Evolutionary conservation across 2,113 vertebrate species (phyloP).

Genomic region (Zootoca vivipara): DNA sequence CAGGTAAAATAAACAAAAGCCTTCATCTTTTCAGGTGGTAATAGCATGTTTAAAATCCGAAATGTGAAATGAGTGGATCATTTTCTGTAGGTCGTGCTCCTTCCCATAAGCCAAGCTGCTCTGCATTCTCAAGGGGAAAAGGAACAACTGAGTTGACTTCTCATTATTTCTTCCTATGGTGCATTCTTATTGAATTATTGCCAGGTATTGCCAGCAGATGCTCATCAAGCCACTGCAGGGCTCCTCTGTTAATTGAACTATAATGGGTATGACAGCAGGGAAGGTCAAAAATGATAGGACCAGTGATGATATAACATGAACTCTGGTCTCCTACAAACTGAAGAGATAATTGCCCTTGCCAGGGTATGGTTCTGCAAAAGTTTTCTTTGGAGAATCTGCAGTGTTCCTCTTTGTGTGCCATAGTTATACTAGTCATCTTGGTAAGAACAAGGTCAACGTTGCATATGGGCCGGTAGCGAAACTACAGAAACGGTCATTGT

Average conservation of each 20-base stretch:
- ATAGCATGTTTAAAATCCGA: slow-evolving; percentile 25
- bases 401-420: slow-evolving; percentile 39
- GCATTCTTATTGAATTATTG: slow-evolving; percentile 88
- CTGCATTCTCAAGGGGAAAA: slow-evolving; percentile 72
- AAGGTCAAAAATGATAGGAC: slow-evolving; percentile 81
- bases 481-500: neutral
- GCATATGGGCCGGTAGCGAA: slow-evolving; percentile 20
- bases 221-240: slow-evolving; percentile 83
- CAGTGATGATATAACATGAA: slow-evolving; percentile 80
- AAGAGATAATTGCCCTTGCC: slow-evolving; percentile 59
- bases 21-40: neutral
- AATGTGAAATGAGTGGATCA: slow-evolving; percentile 58
- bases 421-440: neutral
- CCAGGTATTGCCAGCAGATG: slow-evolving; percentile 89
- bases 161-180: slow-evolving; percentile 79
- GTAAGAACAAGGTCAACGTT: neutral
- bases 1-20: slow-evolving; percentile 23
- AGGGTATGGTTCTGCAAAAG: slow-evolving; percentile 34
- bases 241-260: slow-evolving; percentile 89
- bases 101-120: slow-evolving; percentile 75
- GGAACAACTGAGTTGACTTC: slow-evolving; percentile 76
- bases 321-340: slow-evolving; percentile 69
- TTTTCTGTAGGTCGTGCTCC: slow-evolving; percentile 69
- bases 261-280: slow-evolving; percentile 89
- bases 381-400: slow-evolving; percentile 38